A percentile compares a stretch with the other conserved stretches of the same genome.
Conservation (phyloP, 2,797 vertebrate genomes). For the Chelidonichthys spinosus region DNA sequence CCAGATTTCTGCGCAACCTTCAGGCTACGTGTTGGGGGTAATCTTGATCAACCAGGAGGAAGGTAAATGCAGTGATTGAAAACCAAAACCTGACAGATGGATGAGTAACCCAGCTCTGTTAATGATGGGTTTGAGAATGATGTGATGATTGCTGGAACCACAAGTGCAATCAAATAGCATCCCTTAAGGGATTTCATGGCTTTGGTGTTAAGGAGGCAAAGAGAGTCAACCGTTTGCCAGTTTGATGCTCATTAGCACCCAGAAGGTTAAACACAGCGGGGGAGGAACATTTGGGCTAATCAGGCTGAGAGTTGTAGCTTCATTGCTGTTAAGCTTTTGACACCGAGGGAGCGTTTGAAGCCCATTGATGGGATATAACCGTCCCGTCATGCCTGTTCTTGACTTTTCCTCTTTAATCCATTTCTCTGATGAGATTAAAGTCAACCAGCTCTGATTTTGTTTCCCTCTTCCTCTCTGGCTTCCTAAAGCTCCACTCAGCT, state of each 20-base stretch:
- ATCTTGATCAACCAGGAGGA: conserved; percentile 1
- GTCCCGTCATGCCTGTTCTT: conserved; percentile 32
- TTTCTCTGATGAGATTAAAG: conserved; percentile 61
- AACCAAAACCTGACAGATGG: conserved; percentile 13
- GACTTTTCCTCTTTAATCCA: conserved; percentile 47
- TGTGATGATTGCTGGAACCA: conserved; percentile 30
- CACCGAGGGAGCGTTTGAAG: conserved; percentile 37
- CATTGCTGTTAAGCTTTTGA: conserved; percentile 37
- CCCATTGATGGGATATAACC: conserved; percentile 26
- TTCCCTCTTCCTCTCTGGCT: conserved; percentile 16
- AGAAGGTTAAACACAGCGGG: conserved; percentile 12
- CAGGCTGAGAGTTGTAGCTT: conserved; percentile 16
- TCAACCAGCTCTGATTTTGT: conserved; percentile 20
- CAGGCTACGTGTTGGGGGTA: neutral
- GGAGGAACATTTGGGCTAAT: conserved; percentile 24
- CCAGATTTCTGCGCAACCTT: neutral
- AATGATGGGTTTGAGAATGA: conserved; percentile 29
- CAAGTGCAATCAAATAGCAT: conserved; percentile 25
- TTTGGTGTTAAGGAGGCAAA: neutral
- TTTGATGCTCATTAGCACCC: conserved; percentile 36
- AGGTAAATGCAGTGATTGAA: conserved; percentile 29
- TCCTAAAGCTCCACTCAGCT: conserved; percentile 52
- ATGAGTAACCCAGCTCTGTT: conserved; percentile 21
- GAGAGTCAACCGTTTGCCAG: conserved; percentile 11
- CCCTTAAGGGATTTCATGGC: conserved; percentile 10